Percentiles rank a stretch among this genome's conserved stretches.
Evolutionary conservation across 1,140 invertebrate species (phyloP).

Genomic region (Dendroctonus valens): DNA sequence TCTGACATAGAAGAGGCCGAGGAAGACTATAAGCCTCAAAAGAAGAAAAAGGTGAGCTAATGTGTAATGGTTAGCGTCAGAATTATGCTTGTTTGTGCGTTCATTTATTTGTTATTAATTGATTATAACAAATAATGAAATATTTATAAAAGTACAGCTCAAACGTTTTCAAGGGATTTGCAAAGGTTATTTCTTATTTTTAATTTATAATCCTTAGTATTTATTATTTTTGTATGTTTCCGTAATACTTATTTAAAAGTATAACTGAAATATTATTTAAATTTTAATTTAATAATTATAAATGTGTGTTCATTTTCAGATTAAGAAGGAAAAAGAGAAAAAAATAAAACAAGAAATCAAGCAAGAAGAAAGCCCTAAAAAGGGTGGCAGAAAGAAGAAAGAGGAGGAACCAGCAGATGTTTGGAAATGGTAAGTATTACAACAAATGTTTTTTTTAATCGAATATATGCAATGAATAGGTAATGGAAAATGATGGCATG

Average conservation of each 20-base stretch:
- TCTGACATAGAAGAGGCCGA: slow-evolving; percentile 61
- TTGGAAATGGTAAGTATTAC: slow-evolving; percentile 83
- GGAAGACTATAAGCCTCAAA: slow-evolving; percentile 59
- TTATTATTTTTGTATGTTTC: too few relatives aligned
- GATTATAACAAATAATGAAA: too few relatives aligned
- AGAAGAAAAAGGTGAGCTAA: slow-evolving; percentile 55
- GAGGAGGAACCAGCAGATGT: slow-evolving; percentile 81
- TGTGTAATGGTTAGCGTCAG: neutral
- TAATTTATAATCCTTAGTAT: too few relatives aligned
- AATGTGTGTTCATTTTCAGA: slow-evolving; percentile 35
- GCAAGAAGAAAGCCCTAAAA: slow-evolving; percentile 55
- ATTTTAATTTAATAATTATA: neutral
- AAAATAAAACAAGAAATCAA: slow-evolving; percentile 51
- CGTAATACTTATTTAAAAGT: neutral
- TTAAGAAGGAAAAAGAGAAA: slow-evolving; percentile 50
- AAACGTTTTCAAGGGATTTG: too few relatives aligned
- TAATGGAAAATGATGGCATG: too few relatives aligned
- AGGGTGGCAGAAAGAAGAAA: slow-evolving; percentile 66
- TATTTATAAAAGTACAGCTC: neutral
- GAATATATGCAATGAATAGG: too few relatives aligned
- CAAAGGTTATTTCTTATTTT: too few relatives aligned
- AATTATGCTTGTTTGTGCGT: neutral
- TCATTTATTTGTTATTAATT: too few relatives aligned
- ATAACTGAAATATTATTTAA: slow-evolving; percentile 1
- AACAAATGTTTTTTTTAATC: neutral